Conservation (phyloP, 2,113 vertebrate genomes). For the Clarias macrocephalus region DNA sequence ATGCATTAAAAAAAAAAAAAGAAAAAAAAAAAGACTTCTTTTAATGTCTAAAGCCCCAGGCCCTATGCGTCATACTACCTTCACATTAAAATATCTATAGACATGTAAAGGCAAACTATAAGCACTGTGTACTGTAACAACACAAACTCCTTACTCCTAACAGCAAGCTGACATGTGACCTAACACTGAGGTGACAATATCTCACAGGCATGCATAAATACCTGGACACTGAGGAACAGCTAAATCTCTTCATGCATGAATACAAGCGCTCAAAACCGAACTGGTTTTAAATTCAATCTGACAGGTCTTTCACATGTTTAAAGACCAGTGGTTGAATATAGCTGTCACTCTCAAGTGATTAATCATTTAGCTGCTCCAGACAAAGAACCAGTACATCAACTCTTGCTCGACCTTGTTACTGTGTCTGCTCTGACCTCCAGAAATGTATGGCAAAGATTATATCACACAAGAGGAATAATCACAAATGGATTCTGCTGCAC, state of each 20-base stretch:
- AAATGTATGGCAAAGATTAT: constrained; percentile 61
- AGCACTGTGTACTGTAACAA: constrained; percentile 17
- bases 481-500: constrained; percentile 60
- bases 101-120: constrained; percentile 40
- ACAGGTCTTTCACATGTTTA: constrained; percentile 49
- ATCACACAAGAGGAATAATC: constrained; percentile 58
- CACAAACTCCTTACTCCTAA: not conserved
- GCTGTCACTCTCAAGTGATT: constrained; percentile 50
- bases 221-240: constrained; percentile 2
- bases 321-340: constrained; percentile 54
- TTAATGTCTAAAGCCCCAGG: not conserved
- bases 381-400: constrained; percentile 56
- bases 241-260: constrained; percentile 38
- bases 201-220: constrained; percentile 39
- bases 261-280: constrained; percentile 14
- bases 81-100: constrained; percentile 24
- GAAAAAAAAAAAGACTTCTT: not conserved
- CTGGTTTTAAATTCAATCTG: constrained; percentile 48
- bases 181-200: constrained; percentile 22
- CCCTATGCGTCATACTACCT: constrained; percentile 22
- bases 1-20: not conserved
- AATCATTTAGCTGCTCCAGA: constrained; percentile 51
- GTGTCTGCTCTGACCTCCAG: constrained; percentile 60
- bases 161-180: not conserved
- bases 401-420: constrained; percentile 59